Conservation (phyloP, 2,888 invertebrate species). For the Hypolimnas misippus region DNA sequence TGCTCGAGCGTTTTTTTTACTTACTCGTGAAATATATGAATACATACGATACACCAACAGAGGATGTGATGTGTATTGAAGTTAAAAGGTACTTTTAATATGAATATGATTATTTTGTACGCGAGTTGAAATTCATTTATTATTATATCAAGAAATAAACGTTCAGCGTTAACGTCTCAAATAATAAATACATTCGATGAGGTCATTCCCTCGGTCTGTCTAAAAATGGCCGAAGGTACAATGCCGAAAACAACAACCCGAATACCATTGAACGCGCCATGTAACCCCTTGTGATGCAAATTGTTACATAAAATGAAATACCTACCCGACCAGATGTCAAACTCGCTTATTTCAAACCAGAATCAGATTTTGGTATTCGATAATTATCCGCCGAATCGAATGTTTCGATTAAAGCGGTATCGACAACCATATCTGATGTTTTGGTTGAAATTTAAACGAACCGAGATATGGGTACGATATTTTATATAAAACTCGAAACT, state of each 20-base stretch:
- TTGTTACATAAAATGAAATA: constrained; percentile 33
- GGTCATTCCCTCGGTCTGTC: constrained; percentile 36
- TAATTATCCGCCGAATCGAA: constrained; percentile 18
- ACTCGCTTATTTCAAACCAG: constrained; percentile 26
- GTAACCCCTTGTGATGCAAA: constrained; percentile 42
- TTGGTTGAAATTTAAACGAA: constrained; percentile 1
- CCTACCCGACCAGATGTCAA: constrained; percentile 27
- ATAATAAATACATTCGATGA: constrained; percentile 19
- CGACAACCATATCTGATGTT: constrained; percentile 9
- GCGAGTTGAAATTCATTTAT: constrained; percentile 2
- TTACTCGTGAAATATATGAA: background rate
- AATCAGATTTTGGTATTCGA: constrained; percentile 24
- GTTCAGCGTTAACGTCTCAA: background rate
- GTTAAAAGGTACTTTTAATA: background rate
- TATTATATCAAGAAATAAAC: background rate
- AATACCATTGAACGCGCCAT: constrained; percentile 24
- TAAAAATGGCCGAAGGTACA: constrained; percentile 33
- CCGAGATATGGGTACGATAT: background rate
- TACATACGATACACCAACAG: background rate
- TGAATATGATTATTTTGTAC: background rate
- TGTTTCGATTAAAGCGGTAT: constrained; percentile 19
- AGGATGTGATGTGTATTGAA: background rate
- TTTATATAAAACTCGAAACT: background rate
- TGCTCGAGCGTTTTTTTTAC: constrained; percentile 16
- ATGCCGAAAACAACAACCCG: constrained; percentile 19